Percentiles rank a stretch among this genome's conserved stretches.
Conservation (phyloP, 2,888 invertebrate species). For the Drosophila eohydei region DNA sequence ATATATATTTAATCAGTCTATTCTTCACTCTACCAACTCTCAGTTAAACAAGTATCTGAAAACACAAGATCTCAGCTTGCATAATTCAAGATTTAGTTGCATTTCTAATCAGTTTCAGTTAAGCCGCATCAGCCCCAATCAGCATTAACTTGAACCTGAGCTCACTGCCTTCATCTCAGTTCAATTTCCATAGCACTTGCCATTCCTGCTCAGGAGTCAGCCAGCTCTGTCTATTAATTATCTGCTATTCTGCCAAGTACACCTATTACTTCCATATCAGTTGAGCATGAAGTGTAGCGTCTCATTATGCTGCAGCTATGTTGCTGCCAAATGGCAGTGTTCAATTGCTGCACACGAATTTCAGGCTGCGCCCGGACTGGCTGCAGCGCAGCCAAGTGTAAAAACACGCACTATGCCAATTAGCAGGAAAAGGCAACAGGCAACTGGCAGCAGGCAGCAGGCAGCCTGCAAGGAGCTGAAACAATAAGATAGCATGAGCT, state of each 20-base stretch:
- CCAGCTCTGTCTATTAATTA: neutral
- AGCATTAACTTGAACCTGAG: neutral
- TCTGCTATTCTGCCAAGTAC: neutral
- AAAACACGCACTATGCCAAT: slow-evolving; percentile 73
- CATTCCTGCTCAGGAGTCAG: neutral
- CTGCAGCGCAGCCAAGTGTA: slow-evolving; percentile 50
- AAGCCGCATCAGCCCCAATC: neutral
- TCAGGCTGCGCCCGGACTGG: neutral
- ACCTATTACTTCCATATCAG: slow-evolving; percentile 37
- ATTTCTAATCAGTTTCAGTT: neutral
- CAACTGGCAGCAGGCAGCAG: slow-evolving; percentile 43
- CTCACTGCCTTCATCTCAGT: neutral
- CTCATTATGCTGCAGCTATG: slow-evolving; percentile 36
- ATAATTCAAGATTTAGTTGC: neutral
- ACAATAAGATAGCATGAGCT: slow-evolving; percentile 39
- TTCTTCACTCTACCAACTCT: neutral
- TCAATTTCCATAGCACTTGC: neutral
- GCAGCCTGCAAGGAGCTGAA: slow-evolving; percentile 38
- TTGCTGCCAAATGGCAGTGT: slow-evolving; percentile 37
- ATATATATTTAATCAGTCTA: no score
- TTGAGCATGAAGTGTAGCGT: slow-evolving; percentile 15
- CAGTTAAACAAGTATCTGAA: neutral
- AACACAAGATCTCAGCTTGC: neutral
- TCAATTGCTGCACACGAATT: slow-evolving; percentile 41
- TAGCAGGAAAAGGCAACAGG: slow-evolving; percentile 37